Base-by-base conservation (phyloP, 2,113 vertebrate genomes). In the Coptodon rendalli region DNA sequence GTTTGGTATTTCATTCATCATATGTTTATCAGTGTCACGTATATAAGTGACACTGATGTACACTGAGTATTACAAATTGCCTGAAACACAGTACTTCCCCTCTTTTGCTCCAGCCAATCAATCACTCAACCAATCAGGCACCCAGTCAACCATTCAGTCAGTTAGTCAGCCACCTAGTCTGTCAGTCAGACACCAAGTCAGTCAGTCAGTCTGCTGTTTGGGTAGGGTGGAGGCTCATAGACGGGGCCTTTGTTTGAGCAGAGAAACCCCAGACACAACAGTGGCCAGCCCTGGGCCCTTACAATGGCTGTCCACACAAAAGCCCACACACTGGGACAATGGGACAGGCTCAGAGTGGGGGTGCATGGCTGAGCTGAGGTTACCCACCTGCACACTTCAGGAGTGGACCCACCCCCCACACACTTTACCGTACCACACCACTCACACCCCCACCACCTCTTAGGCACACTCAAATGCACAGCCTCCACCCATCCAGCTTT, bases 211-310 rank as follows among this genome's bases (percentile, higher is more conserved):
- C 86, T 81, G 84, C 38, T 91, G 87, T 93, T 91, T 92, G 71
- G 88, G 80, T 66, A 89, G 94, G 94, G 88, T 90, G 92, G 92
- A 91, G 90, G 93, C 91, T 92, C 31, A 87, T 93, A 94, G 95
- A 95, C 94, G 80, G 88, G 83, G 82, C 85, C 89, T 96, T 96
- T 96, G 96, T 96, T 93, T 95, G 86, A 50, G 81, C 93, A 89
- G 88, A 84, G 89, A 89, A 94, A 93, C 86, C 93, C 94, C 95
- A 96, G 96, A 96, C 96, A 96, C 95, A 97, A 96, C 96, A 96
- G 95, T 92, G 92, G 85, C 87, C 82, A 36, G 93, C 83, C 90
- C 87, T 50, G 81, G 91, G 87, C 89, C 89, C 95, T 93, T 93
- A 95, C 95, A 94, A 96, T 95, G 91, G 92, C 89, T 80, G 63